Base-by-base conservation (phyloP, 2,797 vertebrate genomes). In the Erethizon dorsatum region DNA sequence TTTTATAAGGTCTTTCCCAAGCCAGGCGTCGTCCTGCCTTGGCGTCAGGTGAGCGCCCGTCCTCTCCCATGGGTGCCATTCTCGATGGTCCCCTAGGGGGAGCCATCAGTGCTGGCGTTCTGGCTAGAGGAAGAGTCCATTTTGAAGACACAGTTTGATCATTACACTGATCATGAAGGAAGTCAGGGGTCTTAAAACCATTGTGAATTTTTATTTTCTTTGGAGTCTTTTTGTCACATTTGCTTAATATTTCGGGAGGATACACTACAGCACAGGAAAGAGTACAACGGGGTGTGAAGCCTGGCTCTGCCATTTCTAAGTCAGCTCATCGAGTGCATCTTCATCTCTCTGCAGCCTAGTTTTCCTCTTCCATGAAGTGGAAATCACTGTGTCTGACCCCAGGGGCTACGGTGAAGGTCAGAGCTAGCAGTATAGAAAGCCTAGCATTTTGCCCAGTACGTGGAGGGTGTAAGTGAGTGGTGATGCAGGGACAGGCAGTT, bases 401-500 rank as follows among this genome's bases (percentile, higher is more conserved):
- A n/a, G 0, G 22, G 9, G 71, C 45, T 2, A 31, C 2, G 0
- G 22, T 1, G 54, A 45, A 54, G 61, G 61, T 33, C 18, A 56
- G 41, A 33, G 33, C 14, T 56, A 4, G 73, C 59, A 1, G 24
- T 22, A 8, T 1, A 13, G 45, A 45, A 14, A 45, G 10, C 41
- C 52, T 15, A 3, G 6, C 12, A 10, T 78, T 67, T 24, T 15
- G 33, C 33, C 20, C 57, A 20, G 77, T 15, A 56, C 37, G 1
- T 24, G 50, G 59, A 2, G 31, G 50, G 15, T 26, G 33, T 37
- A 17, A 13, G 56, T 8, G 52, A 2, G 3, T 5, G 20, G 37
- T 5, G 10, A 6, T 5, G 12, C 9, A 17, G 88, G 2, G 26
- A 33, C 20, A 1, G 45, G 26, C n/a, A 54, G 41, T 0, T 28